Evolutionary conservation across 2,888 invertebrate genomes (phyloP).

Genomic region (Crioceris asparagi): DNA sequence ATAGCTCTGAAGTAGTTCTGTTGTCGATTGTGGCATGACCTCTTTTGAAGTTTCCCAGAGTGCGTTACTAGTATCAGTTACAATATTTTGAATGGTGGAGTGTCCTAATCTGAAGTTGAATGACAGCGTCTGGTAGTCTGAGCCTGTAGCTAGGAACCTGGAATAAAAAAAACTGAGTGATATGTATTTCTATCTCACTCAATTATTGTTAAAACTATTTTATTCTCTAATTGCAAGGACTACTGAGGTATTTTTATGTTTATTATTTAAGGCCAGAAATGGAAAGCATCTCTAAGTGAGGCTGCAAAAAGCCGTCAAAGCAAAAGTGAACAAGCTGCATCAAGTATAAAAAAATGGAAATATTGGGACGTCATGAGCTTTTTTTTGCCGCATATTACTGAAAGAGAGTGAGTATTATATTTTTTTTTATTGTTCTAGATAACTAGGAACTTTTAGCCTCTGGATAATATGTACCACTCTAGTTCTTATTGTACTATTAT

Average conservation of each 20-base stretch:
- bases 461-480: too few species aligned
- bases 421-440: too few species aligned
- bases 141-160: slow-evolving; percentile 16
- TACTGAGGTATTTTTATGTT: neutral
- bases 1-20: slow-evolving; percentile 7
- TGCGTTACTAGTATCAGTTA: slow-evolving; percentile 9
- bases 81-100: slow-evolving; percentile 12
- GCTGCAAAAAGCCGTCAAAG: slow-evolving; percentile 8
- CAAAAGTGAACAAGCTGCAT: slow-evolving; percentile 4
- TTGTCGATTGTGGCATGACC: slow-evolving; percentile 10
- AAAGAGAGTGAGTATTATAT: too few species aligned
- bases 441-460: too few species aligned
- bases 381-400: too few species aligned
- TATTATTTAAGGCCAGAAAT: slow-evolving; percentile 8
- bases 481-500: too few species aligned
- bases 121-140: slow-evolving; percentile 9
- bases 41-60: slow-evolving; percentile 10
- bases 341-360: too few species aligned
- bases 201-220: neutral
- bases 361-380: too few species aligned
- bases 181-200: neutral
- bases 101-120: slow-evolving; percentile 13
- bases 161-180: slow-evolving; percentile 2
- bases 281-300: slow-evolving; percentile 4
- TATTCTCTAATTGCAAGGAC: neutral